Conservation (phyloP, 2,888 invertebrate genomes). For the Flabesymbios commensalis region DNA sequence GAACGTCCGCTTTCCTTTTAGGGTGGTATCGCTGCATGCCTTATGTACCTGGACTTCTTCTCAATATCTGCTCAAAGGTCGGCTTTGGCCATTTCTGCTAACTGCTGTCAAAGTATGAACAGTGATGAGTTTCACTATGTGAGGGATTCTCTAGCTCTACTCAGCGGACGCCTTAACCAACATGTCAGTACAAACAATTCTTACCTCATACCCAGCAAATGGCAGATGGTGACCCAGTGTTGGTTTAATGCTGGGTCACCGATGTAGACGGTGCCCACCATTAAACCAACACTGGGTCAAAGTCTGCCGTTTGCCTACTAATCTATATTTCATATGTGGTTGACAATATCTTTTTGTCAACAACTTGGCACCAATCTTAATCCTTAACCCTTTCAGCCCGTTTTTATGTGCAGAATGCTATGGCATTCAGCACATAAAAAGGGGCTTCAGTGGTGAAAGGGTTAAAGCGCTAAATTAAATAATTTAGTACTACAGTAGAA, state of each 20-base stretch:
- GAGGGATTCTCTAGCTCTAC: constrained; percentile 80
- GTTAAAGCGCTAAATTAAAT: too few relatives aligned
- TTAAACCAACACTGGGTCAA: background rate
- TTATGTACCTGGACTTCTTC: constrained; percentile 97
- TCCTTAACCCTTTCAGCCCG: too few relatives aligned
- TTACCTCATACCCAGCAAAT: background rate
- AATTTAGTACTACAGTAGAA: too few relatives aligned
- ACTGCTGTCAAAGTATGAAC: constrained; percentile 93
- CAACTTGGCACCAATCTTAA: too few relatives aligned
- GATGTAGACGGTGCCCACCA: too few relatives aligned
- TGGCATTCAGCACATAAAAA: too few relatives aligned
- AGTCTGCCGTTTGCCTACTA: background rate
- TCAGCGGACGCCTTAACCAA: constrained; percentile 72
- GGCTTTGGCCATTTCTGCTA: constrained; percentile 93
- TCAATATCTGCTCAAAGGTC: constrained; percentile 97
- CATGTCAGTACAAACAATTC: constrained; percentile 52
- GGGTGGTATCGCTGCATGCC: constrained; percentile 94
- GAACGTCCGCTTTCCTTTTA: too few relatives aligned
- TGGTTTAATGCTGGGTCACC: background rate
- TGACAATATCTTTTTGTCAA: too few relatives aligned
- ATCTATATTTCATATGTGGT: too few relatives aligned
- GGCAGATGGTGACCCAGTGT: background rate
- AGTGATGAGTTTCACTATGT: constrained; percentile 93
- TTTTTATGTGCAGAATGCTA: too few relatives aligned
- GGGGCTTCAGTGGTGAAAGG: too few relatives aligned